Conservation (phyloP, 2,888 invertebrate genomes). For the Phalangium opilio region DNA sequence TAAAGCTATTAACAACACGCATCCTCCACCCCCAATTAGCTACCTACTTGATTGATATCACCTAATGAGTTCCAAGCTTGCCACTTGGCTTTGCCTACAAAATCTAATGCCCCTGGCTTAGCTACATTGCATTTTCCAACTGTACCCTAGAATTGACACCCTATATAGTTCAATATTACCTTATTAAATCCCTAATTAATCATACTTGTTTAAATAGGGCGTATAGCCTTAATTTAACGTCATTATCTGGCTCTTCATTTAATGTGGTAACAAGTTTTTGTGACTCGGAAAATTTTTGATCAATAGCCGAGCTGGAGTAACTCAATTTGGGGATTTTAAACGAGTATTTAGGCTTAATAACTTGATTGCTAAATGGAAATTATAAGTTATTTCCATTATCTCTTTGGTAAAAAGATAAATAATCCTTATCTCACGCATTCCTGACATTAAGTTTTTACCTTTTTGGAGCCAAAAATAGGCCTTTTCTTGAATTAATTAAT, state of each 20-base stretch:
- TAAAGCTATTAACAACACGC: too few species aligned
- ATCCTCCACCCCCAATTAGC: too few species aligned
- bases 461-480: too few species aligned
- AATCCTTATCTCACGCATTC: too few species aligned
- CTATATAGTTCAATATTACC: too few species aligned
- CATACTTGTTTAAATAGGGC: slow-evolving; percentile 40
- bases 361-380: neutral
- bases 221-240: slow-evolving; percentile 38
- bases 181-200: neutral
- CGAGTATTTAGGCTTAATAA: neutral
- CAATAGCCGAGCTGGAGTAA: too few species aligned
- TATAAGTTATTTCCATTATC: neutral
- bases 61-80: slow-evolving; percentile 39
- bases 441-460: too few species aligned
- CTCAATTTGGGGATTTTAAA: too few species aligned
- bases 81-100: slow-evolving; percentile 42
- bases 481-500: too few species aligned
- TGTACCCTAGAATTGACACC: slow-evolving; percentile 33
- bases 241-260: slow-evolving; percentile 36
- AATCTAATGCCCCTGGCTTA: slow-evolving; percentile 40
- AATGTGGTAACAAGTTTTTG: slow-evolving; percentile 29
- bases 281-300: slow-evolving; percentile 29
- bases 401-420: neutral
- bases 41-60: slow-evolving; percentile 33
- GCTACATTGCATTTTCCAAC: slow-evolving; percentile 35